Evolutionary conservation across 2,797 vertebrate species (phyloP).

Genomic region (Lerista edwardsae): DNA sequence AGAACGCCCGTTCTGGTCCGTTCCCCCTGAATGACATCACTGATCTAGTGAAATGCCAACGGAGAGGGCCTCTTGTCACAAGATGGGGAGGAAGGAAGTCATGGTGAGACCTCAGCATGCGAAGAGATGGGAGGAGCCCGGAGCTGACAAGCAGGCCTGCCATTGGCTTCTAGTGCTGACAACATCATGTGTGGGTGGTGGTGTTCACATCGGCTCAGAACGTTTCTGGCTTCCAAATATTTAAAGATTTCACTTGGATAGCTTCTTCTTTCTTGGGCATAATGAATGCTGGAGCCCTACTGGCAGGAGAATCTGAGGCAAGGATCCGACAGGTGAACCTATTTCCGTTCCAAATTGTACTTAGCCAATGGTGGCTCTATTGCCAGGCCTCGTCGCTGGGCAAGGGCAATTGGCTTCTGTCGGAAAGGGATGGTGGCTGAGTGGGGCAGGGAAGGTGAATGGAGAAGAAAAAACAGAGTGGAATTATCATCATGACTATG

Average conservation of each 20-base stretch:
- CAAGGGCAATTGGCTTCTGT: no score
- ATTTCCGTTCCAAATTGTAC: not conserved
- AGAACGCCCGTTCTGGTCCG: no score
- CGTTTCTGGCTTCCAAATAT: conserved; percentile 19
- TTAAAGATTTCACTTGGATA: not conserved
- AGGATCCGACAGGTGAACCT: not conserved
- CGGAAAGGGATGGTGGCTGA: no score
- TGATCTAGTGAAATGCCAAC: conserved; percentile 35
- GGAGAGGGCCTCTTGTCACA: conserved; percentile 52
- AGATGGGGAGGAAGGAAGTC: conserved; percentile 45
- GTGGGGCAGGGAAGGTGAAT: no score
- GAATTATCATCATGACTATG: no score
- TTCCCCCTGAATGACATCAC: no score
- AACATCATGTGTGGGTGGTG: not conserved
- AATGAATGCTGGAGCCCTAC: not conserved
- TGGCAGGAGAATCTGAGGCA: not conserved
- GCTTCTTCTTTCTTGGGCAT: not conserved
- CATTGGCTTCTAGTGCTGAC: conserved; percentile 29
- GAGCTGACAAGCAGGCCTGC: conserved; percentile 36
- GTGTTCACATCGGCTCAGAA: conserved; percentile 41
- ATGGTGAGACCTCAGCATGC: conserved; percentile 45
- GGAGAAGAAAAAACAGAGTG: no score
- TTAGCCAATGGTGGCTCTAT: no score
- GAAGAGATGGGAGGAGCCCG: conserved; percentile 24
- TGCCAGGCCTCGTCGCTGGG: no score